Percentiles rank a stretch among this genome's conserved stretches.
These are phyloP conservation scores for Harpagifer antarcticus DNA, from an alignment of 2,797 vertebrate genomes.

Conservation along the genomic window DNA sequence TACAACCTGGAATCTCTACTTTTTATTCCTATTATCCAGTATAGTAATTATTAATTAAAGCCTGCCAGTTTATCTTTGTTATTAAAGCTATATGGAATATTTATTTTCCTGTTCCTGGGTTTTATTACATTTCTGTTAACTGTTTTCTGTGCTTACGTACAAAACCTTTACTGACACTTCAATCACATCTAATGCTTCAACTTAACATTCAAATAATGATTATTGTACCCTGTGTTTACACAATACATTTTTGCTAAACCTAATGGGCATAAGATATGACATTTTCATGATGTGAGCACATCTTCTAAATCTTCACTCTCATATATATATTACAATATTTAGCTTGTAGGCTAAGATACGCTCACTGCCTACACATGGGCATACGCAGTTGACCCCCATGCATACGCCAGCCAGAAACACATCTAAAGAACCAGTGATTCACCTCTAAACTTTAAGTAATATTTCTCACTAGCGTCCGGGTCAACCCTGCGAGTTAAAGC, in stretches of 20 bases:
- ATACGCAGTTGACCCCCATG: conserved; percentile 6
- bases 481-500: conserved; percentile 43
- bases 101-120: no score
- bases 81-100: no score
- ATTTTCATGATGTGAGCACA: neutral
- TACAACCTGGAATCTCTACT: no score
- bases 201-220: neutral
- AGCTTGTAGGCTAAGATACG: conserved; percentile 5
- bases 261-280: neutral
- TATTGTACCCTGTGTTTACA: neutral
- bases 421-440: conserved; percentile 41
- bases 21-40: no score
- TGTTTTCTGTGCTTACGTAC: neutral
- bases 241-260: no score
- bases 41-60: no score
- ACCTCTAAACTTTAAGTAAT: conserved; percentile 49
- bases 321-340: conserved; percentile 5
- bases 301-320: neutral
- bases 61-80: no score
- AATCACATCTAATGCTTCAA: neutral
- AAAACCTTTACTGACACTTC: neutral
- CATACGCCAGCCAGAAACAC: conserved; percentile 16
- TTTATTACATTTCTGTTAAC: neutral
- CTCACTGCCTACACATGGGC: conserved; percentile 15
- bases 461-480: neutral